Evolutionary conservation across 2,113 vertebrate genomes (phyloP).

Genomic region (Neotoma lepida): DNA sequence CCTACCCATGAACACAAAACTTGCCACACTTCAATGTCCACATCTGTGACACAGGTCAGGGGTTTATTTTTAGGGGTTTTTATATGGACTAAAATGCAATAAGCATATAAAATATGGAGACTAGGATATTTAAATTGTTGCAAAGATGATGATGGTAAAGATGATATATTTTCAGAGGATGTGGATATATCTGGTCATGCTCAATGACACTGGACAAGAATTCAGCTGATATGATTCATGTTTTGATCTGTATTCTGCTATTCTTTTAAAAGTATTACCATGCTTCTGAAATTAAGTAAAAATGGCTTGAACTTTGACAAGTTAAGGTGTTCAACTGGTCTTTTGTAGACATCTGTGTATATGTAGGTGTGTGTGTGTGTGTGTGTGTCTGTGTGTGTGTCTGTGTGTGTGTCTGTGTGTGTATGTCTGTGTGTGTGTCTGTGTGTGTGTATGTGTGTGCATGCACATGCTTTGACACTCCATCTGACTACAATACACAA

Average conservation of each 20-base stretch:
- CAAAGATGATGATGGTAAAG: not conserved
- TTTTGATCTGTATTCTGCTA: not conserved
- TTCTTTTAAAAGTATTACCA: slow-evolving; percentile 24
- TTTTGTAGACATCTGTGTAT: not conserved
- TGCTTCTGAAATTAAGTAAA: not conserved
- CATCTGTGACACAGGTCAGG: not conserved
- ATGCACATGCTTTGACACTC: not conserved
- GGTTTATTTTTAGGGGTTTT: not conserved
- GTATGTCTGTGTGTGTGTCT: not conserved
- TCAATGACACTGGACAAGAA: not conserved
- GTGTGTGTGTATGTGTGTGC: not conserved
- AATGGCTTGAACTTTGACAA: not conserved
- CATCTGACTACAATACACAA: not conserved
- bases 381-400: not conserved
- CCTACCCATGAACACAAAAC: not conserved
- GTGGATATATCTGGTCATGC: not conserved
- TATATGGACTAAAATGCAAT: not conserved
- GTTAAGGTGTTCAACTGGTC: not conserved
- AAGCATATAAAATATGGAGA: not conserved
- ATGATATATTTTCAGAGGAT: not conserved
- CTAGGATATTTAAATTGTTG: not conserved
- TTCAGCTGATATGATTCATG: not conserved
- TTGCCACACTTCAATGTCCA: not conserved
- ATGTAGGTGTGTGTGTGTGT: not conserved
- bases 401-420: not conserved